Conservation (phyloP, 2,113 vertebrate species). For the Sula dactylatra region DNA sequence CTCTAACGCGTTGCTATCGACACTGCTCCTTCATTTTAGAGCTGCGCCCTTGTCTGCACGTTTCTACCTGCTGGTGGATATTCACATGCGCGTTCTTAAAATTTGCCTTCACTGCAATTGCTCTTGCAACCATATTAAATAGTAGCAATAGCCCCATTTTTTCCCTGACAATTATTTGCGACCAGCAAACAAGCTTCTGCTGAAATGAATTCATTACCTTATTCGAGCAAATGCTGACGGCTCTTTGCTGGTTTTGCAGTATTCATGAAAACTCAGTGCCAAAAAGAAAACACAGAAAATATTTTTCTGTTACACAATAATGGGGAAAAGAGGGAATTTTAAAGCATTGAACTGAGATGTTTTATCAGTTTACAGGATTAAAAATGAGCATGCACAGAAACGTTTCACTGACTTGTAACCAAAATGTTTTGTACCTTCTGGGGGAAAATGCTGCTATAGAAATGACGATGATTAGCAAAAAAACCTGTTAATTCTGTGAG, state of each 20-base stretch:
- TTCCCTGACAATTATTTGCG: not conserved
- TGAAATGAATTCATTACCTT: not conserved
- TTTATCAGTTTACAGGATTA: not conserved
- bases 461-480: not conserved
- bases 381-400: not conserved
- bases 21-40: not conserved
- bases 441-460: not conserved
- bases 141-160: not conserved
- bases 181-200: not conserved
- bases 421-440: not conserved
- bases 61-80: not conserved
- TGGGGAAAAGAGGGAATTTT: not conserved
- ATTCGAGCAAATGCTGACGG: not conserved
- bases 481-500: not conserved
- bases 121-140: not conserved
- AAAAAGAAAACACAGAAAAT: not conserved
- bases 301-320: not conserved
- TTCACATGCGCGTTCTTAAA: not conserved
- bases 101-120: not conserved
- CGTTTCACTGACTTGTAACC: not conserved
- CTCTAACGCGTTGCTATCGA: fast-evolving
- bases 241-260: not conserved
- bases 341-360: not conserved
- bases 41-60: fast-evolving
- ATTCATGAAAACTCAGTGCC: not conserved